These are phyloP conservation scores for Clupea harengus DNA, from an alignment of 2,113 vertebrate genomes.

Conservation along the genomic window DNA sequence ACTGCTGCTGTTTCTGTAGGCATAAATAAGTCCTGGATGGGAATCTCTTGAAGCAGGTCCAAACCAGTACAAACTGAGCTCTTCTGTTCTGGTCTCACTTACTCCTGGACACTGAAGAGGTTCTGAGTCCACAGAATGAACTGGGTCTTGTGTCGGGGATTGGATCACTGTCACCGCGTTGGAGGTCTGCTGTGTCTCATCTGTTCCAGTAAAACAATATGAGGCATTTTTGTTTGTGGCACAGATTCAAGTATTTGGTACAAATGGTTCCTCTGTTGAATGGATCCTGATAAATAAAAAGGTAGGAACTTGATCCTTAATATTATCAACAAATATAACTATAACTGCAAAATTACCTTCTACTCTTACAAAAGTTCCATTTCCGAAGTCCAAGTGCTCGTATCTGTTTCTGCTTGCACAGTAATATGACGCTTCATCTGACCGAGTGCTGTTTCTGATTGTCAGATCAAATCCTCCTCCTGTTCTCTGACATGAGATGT, in stretches of 20 bases:
- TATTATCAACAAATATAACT: neutral
- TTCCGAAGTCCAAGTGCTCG: neutral
- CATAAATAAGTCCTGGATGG: neutral
- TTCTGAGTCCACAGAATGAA: neutral
- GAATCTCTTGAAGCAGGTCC: neutral
- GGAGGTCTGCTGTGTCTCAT: no score
- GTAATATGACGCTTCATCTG: no score
- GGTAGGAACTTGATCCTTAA: no score
- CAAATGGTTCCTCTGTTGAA: neutral
- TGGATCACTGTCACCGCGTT: neutral
- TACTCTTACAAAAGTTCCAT: neutral
- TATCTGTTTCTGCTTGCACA: neutral
- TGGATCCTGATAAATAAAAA: neutral
- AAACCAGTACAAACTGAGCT: neutral
- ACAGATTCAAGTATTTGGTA: neutral
- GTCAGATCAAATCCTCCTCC: no score
- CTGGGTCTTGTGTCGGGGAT: neutral
- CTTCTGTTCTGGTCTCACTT: neutral
- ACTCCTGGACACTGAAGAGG: neutral
- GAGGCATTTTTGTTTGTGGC: neutral
- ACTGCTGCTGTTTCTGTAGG: neutral
- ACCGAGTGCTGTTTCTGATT: no score
- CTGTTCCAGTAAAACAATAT: neutral
- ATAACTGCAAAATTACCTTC: neutral
- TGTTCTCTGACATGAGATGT: no score